These are phyloP conservation scores for Reticulitermes speratus DNA, from an alignment of 1,140 invertebrate species.

Conservation along the genomic window DNA sequence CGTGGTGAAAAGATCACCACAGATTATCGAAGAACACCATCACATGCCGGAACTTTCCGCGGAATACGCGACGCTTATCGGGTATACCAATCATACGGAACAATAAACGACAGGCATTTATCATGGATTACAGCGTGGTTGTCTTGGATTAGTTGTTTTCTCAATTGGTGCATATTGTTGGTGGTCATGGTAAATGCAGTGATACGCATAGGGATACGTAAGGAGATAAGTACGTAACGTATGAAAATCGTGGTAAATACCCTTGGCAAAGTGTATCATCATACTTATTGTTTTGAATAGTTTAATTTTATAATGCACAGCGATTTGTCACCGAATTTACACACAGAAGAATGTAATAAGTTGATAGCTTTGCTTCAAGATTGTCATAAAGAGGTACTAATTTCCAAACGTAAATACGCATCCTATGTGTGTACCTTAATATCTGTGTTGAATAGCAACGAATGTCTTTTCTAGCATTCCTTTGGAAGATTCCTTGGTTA, in stretches of 20 bases:
- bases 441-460: background rate
- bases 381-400: slow-evolving; percentile 41
- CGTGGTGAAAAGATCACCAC: too few relatives aligned
- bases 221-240: background rate
- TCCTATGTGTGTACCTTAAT: background rate
- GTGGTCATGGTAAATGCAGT: background rate
- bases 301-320: slow-evolving; percentile 40
- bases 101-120: too few relatives aligned
- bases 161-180: background rate
- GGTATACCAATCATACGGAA: background rate
- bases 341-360: slow-evolving; percentile 46
- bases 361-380: slow-evolving; percentile 41
- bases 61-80: background rate
- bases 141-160: too few relatives aligned
- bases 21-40: too few relatives aligned
- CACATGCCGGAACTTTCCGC: background rate
- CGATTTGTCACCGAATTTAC: slow-evolving; percentile 46
- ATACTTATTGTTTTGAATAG: background rate
- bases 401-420: background rate
- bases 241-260: background rate
- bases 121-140: too few relatives aligned
- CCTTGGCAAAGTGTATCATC: background rate
- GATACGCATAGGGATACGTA: too few relatives aligned
- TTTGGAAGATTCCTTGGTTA: slow-evolving; percentile 35
- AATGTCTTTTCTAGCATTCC: slow-evolving; percentile 35